These are phyloP conservation scores for Chrysolina americana DNA, from an alignment of 2,888 invertebrate genomes.

Conservation along the genomic window DNA sequence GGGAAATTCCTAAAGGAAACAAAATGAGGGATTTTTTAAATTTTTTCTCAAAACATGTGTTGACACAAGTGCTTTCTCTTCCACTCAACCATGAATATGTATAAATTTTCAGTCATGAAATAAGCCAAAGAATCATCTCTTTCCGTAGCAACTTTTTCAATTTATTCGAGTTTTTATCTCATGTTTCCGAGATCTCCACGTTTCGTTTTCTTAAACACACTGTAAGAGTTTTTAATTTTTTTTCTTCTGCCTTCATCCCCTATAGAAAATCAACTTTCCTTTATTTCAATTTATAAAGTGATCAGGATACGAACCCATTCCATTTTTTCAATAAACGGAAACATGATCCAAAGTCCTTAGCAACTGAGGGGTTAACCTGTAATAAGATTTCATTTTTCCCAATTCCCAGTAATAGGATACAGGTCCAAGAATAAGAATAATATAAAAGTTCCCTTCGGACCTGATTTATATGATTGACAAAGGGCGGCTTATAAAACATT, in stretches of 20 bases:
- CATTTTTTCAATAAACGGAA: constrained; percentile 4
- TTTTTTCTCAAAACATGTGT: no score
- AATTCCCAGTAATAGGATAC: constrained; percentile 32
- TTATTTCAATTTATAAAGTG: constrained; percentile 11
- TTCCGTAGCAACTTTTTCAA: no score
- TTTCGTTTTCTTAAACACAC: neutral
- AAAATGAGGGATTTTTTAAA: no score
- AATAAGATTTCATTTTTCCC: constrained; percentile 22
- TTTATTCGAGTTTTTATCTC: no score
- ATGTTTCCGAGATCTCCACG: no score
- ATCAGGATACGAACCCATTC: neutral
- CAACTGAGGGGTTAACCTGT: constrained; percentile 23
- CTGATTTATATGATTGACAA: constrained; percentile 53
- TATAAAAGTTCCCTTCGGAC: constrained; percentile 43
- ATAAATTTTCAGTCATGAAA: no score
- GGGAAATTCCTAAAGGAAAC: no score
- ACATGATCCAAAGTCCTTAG: constrained; percentile 12
- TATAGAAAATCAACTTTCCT: neutral
- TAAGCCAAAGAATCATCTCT: no score
- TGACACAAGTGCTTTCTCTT: no score
- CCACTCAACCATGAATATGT: no score
- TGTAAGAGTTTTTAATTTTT: neutral
- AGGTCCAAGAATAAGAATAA: constrained; percentile 38
- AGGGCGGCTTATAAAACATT: constrained; percentile 49
- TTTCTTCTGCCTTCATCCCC: neutral